Conservation (phyloP, 2,888 invertebrate species). For the Drepanosiphum platanoidis region DNA sequence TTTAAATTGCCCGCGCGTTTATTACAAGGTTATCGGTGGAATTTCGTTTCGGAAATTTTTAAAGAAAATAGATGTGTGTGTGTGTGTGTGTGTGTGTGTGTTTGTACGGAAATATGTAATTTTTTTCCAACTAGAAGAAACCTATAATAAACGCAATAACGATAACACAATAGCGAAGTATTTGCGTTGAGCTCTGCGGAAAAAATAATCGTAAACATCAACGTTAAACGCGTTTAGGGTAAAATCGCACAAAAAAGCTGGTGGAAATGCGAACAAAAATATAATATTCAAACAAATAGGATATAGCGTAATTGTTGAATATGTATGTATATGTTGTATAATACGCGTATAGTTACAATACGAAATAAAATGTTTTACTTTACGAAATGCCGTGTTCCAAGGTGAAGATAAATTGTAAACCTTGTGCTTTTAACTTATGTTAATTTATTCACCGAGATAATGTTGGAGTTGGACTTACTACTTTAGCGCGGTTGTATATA, state of each 20-base stretch:
- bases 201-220: no score
- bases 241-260: not conserved
- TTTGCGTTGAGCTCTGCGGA: no score
- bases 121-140: no score
- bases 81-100: no score
- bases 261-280: not conserved
- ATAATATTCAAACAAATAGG: not conserved
- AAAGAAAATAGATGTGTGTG: no score
- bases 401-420: not conserved
- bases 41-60: no score
- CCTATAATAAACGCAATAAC: no score
- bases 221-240: no score
- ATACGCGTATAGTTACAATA: not conserved
- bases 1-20: no score
- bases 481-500: not conserved
- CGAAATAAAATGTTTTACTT: not conserved
- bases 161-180: no score
- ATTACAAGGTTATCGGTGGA: no score
- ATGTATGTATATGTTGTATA: not conserved
- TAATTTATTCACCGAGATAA: slow-evolving; percentile 24
- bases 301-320: not conserved
- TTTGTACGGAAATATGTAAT: no score
- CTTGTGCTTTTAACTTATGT: slow-evolving; percentile 19
- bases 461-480: not conserved
- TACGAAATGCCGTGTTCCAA: not conserved